Evolutionary conservation across 2,888 invertebrate genomes (phyloP).

Genomic region (Cheilosia vernalis): DNA sequence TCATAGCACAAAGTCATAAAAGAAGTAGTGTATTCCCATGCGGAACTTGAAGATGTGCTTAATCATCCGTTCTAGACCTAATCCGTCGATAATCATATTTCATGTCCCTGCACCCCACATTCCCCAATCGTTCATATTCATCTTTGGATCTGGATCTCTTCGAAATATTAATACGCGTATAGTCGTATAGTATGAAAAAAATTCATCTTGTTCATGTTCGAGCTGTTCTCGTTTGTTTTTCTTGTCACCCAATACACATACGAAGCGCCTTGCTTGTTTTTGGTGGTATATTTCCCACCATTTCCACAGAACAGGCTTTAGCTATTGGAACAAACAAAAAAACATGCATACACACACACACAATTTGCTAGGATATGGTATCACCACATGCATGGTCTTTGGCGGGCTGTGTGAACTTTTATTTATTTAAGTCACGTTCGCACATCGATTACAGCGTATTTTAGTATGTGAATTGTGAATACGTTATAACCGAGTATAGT

Average conservation of each 20-base stretch:
- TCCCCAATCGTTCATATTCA: not conserved
- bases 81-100: conserved; percentile 61
- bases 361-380: conserved; percentile 43
- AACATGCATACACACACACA: no score
- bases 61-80: conserved; percentile 57
- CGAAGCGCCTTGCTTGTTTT: not conserved
- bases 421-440: conserved; percentile 69
- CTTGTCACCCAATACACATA: conserved; percentile 43
- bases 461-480: conserved; percentile 41
- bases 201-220: conserved; percentile 44
- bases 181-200: conserved; percentile 15
- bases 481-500: conserved; percentile 22
- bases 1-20: conserved; percentile 46
- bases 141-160: not conserved
- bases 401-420: conserved; percentile 38
- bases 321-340: not conserved
- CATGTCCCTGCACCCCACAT: conserved; percentile 2
- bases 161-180: conserved; percentile 21
- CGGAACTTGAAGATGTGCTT: conserved; percentile 44
- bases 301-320: not conserved
- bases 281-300: no score
- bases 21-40: conserved; percentile 19
- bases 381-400: conserved; percentile 10
- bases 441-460: conserved; percentile 55
- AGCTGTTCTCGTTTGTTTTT: conserved; percentile 21